Evolutionary conservation across 53 echinoderm and acorn worm species (phyloP).

Genomic region (Arbacia lixula): DNA sequence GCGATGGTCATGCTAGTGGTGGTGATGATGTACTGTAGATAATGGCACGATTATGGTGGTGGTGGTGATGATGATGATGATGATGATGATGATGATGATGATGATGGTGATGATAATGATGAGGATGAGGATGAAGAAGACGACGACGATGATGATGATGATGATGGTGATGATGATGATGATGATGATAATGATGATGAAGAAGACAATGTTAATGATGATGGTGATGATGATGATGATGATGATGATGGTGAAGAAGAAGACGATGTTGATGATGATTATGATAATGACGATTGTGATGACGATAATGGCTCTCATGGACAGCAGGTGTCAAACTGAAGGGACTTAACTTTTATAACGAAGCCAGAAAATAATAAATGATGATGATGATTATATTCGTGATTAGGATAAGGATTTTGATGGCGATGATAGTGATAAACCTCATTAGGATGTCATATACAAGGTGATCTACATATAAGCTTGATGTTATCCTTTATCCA

Average conservation of each 20-base stretch:
- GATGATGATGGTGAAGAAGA: background rate
- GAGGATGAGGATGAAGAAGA: conserved; percentile 16
- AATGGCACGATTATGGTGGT: background rate
- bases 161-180: conserved; percentile 41
- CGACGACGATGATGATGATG: conserved; percentile 45
- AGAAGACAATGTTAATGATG: background rate
- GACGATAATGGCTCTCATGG: background rate
- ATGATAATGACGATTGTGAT: background rate
- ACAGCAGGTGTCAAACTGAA: background rate
- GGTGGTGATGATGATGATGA: background rate
- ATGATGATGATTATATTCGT: background rate
- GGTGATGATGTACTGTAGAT: background rate
- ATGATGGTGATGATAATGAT: background rate
- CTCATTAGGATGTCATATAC: background rate
- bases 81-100: background rate
- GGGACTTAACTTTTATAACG: too few species aligned
- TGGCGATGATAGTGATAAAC: too few species aligned
- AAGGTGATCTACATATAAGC: background rate
- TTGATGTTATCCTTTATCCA: background rate
- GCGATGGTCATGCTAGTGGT: background rate
- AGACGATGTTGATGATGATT: background rate
- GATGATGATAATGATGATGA: conserved; percentile 8
- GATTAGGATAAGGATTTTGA: background rate
- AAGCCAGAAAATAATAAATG: background rate
- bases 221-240: background rate